These are phyloP conservation scores for Spialia ferax DNA, from an alignment of 2,888 invertebrate species.

Conservation along the genomic window DNA sequence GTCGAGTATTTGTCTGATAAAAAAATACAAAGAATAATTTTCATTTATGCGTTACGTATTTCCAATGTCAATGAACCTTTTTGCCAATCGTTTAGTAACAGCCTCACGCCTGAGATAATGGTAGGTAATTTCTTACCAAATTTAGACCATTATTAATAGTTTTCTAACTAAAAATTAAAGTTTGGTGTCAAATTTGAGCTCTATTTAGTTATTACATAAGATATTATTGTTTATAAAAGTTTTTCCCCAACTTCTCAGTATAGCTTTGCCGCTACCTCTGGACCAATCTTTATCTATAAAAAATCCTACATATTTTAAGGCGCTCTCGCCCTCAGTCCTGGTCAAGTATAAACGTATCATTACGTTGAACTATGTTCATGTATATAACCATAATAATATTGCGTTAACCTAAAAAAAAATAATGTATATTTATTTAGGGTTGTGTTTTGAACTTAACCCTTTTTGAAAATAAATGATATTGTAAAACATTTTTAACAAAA, in stretches of 20 bases:
- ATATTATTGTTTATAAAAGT: too few relatives aligned
- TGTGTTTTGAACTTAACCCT: neutral
- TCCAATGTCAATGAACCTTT: neutral
- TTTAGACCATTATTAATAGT: neutral
- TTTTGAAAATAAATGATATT: neutral
- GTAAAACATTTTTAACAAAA: neutral
- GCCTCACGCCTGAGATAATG: neutral
- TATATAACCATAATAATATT: too few relatives aligned
- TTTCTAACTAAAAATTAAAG: neutral
- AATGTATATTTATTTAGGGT: too few relatives aligned
- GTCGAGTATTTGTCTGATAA: constrained; percentile 25
- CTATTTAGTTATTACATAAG: too few relatives aligned
- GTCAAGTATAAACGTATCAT: too few relatives aligned
- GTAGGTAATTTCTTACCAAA: neutral
- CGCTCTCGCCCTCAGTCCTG: too few relatives aligned
- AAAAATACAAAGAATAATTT: neutral
- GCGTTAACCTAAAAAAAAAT: too few relatives aligned
- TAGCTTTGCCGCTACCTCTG: too few relatives aligned
- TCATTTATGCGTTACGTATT: neutral
- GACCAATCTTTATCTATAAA: too few relatives aligned
- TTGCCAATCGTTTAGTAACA: neutral
- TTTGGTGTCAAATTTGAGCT: neutral
- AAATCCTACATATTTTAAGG: too few relatives aligned
- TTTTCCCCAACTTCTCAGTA: too few relatives aligned
- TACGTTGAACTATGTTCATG: too few relatives aligned